Conservation (phyloP, 1,140 invertebrate genomes). For the Gryon sp. region DNA sequence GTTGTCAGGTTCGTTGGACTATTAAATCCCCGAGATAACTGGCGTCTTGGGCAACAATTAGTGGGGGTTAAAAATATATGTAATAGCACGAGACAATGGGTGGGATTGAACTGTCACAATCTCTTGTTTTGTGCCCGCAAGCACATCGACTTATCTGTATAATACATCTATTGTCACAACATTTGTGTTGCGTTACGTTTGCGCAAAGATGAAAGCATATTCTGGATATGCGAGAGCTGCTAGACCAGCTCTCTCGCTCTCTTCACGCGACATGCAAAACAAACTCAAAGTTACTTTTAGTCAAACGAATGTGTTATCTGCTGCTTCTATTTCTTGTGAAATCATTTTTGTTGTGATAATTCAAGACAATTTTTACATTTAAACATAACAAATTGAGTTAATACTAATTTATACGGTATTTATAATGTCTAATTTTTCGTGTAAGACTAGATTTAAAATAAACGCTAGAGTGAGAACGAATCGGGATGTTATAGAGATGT, state of each 20-base stretch:
- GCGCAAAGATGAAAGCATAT: conserved; percentile 42
- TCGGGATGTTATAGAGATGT: too few species aligned
- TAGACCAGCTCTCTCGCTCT: conserved; percentile 30
- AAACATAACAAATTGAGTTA: too few species aligned
- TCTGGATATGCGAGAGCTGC: conserved; percentile 16
- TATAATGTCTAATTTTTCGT: too few species aligned
- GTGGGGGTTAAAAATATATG: conserved; percentile 22
- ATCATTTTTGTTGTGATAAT: too few species aligned
- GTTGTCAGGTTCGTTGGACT: too few species aligned
- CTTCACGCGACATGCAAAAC: conserved; percentile 16
- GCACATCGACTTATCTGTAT: conserved; percentile 49
- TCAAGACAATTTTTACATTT: conserved; percentile 2
- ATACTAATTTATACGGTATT: too few species aligned
- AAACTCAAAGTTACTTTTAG: conserved; percentile 40
- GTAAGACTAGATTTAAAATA: too few species aligned
- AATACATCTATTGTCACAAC: conserved; percentile 55
- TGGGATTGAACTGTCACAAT: conserved; percentile 20
- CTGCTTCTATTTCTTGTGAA: neutral
- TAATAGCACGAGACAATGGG: conserved; percentile 25
- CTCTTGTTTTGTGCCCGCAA: conserved; percentile 25
- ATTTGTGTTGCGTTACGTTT: conserved; percentile 30
- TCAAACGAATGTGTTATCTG: conserved; percentile 26
- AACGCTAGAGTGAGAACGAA: too few species aligned
- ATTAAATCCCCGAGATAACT: too few species aligned
- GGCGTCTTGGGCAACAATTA: conserved; percentile 32